Evolutionary conservation across 2,113 vertebrate genomes (phyloP).

Genomic region (Ictidomys tridecemlineatus): DNA sequence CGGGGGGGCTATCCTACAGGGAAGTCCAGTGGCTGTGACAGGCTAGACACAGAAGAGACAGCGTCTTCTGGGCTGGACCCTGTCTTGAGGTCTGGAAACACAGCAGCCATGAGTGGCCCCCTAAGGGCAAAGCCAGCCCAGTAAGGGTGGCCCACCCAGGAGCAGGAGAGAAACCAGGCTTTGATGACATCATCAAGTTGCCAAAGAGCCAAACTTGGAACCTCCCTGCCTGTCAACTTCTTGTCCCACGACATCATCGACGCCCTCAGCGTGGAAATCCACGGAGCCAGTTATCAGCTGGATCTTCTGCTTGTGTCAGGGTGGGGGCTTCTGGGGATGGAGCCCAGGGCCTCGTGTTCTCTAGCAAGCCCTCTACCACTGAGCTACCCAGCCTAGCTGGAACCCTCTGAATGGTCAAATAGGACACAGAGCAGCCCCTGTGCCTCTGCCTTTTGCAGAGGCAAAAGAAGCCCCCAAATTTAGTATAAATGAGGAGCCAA

Average conservation of each 20-base stretch:
- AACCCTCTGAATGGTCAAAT: neutral
- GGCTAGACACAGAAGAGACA: neutral
- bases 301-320: no score
- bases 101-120: neutral
- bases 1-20: no score
- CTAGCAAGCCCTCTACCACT: neutral
- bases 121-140: neutral
- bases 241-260: neutral
- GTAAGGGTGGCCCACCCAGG: neutral
- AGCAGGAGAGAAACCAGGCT: neutral
- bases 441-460: neutral
- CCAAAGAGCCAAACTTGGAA: neutral
- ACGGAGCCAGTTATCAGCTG: neutral
- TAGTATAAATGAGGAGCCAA: no score
- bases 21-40: no score
- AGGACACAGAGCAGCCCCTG: neutral
- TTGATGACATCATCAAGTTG: neutral
- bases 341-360: no score
- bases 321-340: neutral
- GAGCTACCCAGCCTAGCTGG: neutral
- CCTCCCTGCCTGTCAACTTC: neutral
- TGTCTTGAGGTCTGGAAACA: neutral
- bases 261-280: neutral
- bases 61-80: neutral
- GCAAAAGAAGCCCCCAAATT: no score